Conservation (phyloP, 1,140 invertebrate genomes). For the Tetramorium parvispinum region DNA sequence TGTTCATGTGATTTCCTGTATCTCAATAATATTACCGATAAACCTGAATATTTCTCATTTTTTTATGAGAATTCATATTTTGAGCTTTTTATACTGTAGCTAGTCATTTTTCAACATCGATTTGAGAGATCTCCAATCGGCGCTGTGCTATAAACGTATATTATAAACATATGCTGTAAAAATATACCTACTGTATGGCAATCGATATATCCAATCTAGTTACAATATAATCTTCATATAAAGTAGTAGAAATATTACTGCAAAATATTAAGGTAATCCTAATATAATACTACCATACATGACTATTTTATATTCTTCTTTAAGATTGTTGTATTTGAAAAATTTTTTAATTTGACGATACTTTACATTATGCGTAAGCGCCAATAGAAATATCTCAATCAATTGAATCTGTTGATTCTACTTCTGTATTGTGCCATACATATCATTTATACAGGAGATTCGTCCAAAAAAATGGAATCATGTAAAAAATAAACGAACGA, state of each 20-base stretch:
- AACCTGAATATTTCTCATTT: slow-evolving; percentile 23
- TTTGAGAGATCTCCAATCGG: slow-evolving; percentile 46
- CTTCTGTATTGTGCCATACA: slow-evolving; percentile 45
- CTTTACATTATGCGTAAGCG: slow-evolving; percentile 1
- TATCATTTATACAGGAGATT: slow-evolving; percentile 25
- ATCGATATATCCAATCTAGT: slow-evolving; percentile 16
- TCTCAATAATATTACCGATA: not conserved
- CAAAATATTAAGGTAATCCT: slow-evolving; percentile 38
- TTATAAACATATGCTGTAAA: slow-evolving; percentile 40
- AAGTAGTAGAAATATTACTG: slow-evolving; percentile 21
- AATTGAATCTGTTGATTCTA: slow-evolving; percentile 20
- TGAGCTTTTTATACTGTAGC: slow-evolving; percentile 53
- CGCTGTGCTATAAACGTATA: slow-evolving; percentile 37
- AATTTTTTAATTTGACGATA: slow-evolving; percentile 10
- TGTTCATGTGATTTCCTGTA: slow-evolving; percentile 10
- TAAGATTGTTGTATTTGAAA: slow-evolving; percentile 3
- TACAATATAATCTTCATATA: slow-evolving; percentile 22
- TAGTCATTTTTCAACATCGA: slow-evolving; percentile 57
- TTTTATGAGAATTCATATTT: slow-evolving; percentile 45
- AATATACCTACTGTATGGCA: slow-evolving; percentile 1
- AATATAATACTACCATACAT: not conserved
- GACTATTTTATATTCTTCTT: slow-evolving; percentile 32
- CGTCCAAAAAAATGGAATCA: slow-evolving; percentile 22
- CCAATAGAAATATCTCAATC: slow-evolving; percentile 30
- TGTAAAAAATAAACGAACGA: not conserved